phyloP scores from a whole-genome alignment of 2,113 vertebrate species.

The Prionailurus viverrinus region DNA sequence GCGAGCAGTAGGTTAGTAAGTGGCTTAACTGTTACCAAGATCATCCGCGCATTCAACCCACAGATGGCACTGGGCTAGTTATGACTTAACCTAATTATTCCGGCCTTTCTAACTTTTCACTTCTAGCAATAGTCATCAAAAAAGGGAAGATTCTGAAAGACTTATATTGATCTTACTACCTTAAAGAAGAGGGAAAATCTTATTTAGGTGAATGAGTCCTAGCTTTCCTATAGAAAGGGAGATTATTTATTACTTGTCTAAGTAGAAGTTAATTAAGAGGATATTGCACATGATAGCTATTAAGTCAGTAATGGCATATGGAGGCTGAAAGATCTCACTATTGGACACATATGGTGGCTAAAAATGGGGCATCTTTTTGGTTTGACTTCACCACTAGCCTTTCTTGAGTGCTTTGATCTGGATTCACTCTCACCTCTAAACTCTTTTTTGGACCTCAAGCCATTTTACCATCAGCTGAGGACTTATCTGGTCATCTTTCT shows the following conservation, averaged over 20 bases:
- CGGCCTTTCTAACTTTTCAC: constrained; percentile 33
- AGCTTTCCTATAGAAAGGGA: constrained; percentile 13
- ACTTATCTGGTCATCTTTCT: background rate
- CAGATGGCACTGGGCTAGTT: constrained; percentile 60
- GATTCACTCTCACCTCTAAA: background rate
- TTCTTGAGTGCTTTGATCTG: background rate
- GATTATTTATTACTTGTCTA: background rate
- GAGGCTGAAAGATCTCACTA: background rate
- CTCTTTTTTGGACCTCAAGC: background rate
- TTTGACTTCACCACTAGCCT: background rate
- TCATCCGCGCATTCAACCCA: background rate
- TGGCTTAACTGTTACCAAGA: constrained; percentile 63
- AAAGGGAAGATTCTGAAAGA: constrained; percentile 29
- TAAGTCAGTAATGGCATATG: background rate
- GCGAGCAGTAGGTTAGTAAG: constrained; percentile 45
- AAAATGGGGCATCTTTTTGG: background rate
- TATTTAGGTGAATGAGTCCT: background rate
- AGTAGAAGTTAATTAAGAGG: constrained; percentile 2
- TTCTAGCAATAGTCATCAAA: constrained; percentile 41
- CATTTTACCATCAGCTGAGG: background rate
- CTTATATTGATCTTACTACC: background rate
- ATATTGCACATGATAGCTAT: background rate
- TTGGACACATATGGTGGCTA: background rate
- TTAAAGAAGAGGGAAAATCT: background rate
- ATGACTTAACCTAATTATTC: constrained; percentile 75